Evolutionary conservation across 2,888 invertebrate genomes (phyloP).

Genomic region (Bruchidius siliquastri): DNA sequence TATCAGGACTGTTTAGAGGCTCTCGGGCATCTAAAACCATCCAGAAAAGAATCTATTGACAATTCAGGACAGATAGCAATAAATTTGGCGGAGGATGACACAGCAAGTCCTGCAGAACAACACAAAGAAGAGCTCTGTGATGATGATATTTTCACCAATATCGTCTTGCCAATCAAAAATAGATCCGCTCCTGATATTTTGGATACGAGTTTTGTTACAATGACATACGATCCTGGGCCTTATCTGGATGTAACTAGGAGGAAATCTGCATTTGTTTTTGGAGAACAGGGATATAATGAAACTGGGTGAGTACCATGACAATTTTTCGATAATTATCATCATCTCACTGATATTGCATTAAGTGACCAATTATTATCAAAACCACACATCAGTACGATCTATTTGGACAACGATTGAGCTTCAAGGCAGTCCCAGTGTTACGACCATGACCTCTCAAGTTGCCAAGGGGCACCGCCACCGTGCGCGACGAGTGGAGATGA

Average conservation of each 20-base stretch:
- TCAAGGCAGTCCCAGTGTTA: no score
- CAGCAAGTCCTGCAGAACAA: slow-evolving; percentile 18
- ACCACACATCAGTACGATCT: no score
- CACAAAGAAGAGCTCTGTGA: slow-evolving; percentile 40
- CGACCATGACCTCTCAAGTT: no score
- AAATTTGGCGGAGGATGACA: slow-evolving; percentile 18
- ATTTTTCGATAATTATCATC: no score
- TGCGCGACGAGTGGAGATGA: no score
- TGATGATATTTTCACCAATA: slow-evolving; percentile 39
- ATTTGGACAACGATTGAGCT: no score
- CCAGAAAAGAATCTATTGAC: slow-evolving; percentile 23
- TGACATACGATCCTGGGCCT: slow-evolving; percentile 50
- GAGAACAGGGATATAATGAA: slow-evolving; percentile 8
- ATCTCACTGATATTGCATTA: no score
- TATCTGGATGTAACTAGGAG: slow-evolving; percentile 46
- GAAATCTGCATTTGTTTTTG: slow-evolving; percentile 50
- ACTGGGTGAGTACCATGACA: neutral
- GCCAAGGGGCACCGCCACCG: no score
- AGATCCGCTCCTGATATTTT: slow-evolving; percentile 56
- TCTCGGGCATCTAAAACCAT: slow-evolving; percentile 33
- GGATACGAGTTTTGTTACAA: slow-evolving; percentile 42
- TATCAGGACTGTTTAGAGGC: slow-evolving; percentile 57
- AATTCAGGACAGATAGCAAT: slow-evolving; percentile 9
- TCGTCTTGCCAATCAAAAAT: slow-evolving; percentile 47
- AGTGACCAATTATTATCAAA: no score